Conservation (phyloP, 2,797 vertebrate species). For the Mallotus villosus region DNA sequence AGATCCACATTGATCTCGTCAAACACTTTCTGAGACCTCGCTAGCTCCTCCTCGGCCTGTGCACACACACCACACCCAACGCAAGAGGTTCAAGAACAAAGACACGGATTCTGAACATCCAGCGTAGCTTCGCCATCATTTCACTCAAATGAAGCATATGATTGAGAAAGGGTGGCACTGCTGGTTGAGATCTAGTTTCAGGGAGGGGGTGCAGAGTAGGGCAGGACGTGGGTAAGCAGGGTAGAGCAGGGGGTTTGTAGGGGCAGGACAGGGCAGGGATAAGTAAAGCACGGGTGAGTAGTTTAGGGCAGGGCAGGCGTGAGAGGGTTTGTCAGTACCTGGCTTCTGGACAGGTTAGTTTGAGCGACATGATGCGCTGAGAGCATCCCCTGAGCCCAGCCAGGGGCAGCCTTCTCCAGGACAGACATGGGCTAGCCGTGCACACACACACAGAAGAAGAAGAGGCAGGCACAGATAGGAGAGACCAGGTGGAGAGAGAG, state of each 20-base stretch:
- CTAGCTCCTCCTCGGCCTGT: constrained; percentile 94
- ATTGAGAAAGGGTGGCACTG: background rate
- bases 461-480: background rate
- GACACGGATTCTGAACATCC: constrained; percentile 3
- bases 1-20: constrained; percentile 96
- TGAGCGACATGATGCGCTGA: constrained; percentile 97
- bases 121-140: background rate
- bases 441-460: constrained; percentile 13
- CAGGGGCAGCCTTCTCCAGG: constrained; percentile 96
- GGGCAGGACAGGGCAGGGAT: constrained; percentile 2
- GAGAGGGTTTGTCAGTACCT: constrained; percentile 77
- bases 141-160: background rate
- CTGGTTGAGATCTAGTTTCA: background rate
- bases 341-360: constrained; percentile 98
- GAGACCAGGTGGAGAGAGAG: constrained; percentile 7
- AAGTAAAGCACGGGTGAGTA: background rate
- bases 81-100: background rate
- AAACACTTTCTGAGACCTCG: constrained; percentile 95
- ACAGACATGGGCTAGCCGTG: constrained; percentile 86
- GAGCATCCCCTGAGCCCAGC: constrained; percentile 98
- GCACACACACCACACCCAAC: constrained; percentile 27
- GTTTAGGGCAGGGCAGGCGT: background rate
- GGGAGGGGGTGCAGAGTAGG: constrained; percentile 12
- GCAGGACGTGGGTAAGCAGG: background rate
- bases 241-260: background rate